These are phyloP conservation scores for Protodeltote pygarga DNA, from an alignment of 2,888 invertebrate species.

Conservation along the genomic window DNA sequence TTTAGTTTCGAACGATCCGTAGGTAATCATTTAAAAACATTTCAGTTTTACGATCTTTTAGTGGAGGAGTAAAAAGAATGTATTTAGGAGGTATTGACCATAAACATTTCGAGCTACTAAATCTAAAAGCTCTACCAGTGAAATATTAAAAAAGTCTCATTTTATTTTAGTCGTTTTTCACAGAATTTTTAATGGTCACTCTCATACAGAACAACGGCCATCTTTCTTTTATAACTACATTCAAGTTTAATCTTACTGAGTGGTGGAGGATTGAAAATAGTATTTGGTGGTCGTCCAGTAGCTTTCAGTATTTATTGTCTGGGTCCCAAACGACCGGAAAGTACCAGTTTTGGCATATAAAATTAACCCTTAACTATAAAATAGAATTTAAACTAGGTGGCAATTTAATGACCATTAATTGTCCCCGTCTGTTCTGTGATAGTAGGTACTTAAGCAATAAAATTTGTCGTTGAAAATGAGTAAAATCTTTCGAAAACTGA, in stretches of 20 bases:
- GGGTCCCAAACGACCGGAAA: slow-evolving; percentile 48
- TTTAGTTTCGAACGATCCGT: too few relatives aligned
- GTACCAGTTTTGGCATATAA: slow-evolving; percentile 45
- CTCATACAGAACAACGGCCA: slow-evolving; percentile 40
- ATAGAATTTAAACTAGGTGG: slow-evolving; percentile 21
- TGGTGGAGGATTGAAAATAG: slow-evolving; percentile 67
- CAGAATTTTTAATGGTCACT: slow-evolving; percentile 37
- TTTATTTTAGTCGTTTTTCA: slow-evolving; percentile 29
- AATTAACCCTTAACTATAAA: slow-evolving; percentile 25
- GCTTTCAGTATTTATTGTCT: slow-evolving; percentile 52
- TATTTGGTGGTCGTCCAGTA: slow-evolving; percentile 58
- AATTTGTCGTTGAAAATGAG: too few relatives aligned
- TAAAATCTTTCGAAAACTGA: too few relatives aligned
- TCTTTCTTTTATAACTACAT: slow-evolving; percentile 66
- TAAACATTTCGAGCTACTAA: slow-evolving; percentile 23
- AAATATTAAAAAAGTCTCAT: slow-evolving; percentile 7
- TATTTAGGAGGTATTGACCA: slow-evolving; percentile 14
- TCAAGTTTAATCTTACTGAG: slow-evolving; percentile 79
- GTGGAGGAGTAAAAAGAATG: slow-evolving; percentile 14
- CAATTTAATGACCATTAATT: too few relatives aligned
- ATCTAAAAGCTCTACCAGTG: slow-evolving; percentile 27
- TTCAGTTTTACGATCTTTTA: slow-evolving; percentile 22
- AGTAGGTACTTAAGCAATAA: too few relatives aligned
- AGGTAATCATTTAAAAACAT: slow-evolving; percentile 13
- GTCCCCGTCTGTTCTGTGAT: too few relatives aligned